Evolutionary conservation across 2,797 vertebrate genomes (phyloP), one percentile per base, ranked within the genome.

Genomic region (Falco rusticolus): DNA sequence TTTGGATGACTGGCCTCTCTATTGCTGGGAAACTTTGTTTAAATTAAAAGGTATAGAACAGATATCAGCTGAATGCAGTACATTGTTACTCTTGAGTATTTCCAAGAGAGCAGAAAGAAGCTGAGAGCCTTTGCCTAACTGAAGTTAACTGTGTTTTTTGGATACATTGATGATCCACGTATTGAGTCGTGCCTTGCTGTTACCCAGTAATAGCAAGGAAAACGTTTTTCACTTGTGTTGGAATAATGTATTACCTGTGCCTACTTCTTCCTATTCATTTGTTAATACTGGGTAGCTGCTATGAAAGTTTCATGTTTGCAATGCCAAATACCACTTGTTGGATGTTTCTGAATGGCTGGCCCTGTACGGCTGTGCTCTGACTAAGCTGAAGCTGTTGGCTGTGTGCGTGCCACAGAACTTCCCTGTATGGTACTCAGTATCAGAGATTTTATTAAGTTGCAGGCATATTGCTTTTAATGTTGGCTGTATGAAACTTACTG

Each of bases 381-480:
- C 8, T 7, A 21, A 61, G 20, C 26, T 0, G 1, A 77, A 76
- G 31, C 75, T 70, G 45, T 6, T 45, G 89, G 26, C 64, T 72
- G 10, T 16, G 0, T 4, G 41, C 1, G 3, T 72, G 29, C 43
- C 26, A 0, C 1, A 20, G 24, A 33, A 11, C 53, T 31, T 54
- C 54, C 84, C 59, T 24, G 0, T 1, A 1, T 11, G 18, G 16
- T 59, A 29, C 34, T 75, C 24, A 13, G 41, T 47, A n/a, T 22
- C 28, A 7, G n/a, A 37, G 66, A 33, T 65, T 81, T 51, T 56
- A 18, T 54, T n/a, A 61, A 79, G 43, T 70, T 48, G 64, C 45
- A 79, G 82, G 76, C 79, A 63, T 79, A 81, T 51, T 94, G 79
- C 76, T 91, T 92, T 87, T 87, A 69, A 24, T 34, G 59, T 68